Base-by-base conservation (phyloP, 2,113 vertebrate species). In the Callopanchax toddi region DNA sequence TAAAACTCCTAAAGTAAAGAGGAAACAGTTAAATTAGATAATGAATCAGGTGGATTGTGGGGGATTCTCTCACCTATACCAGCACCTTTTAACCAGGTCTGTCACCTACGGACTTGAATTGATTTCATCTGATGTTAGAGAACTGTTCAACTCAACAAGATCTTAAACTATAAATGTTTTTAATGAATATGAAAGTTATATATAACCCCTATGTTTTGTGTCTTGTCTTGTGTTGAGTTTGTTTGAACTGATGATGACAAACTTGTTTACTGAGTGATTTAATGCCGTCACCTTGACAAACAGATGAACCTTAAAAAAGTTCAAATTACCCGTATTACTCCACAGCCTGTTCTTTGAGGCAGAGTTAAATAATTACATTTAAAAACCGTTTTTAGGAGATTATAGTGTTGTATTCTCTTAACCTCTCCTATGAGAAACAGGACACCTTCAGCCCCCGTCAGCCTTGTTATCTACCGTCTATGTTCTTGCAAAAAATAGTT, bases 371-470 rank as follows among this genome's bases (percentile, higher is more conserved):
- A 55, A 58, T 54, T 58, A 53, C 23, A 52, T n/a, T 66, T 22
- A 13, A 11, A 76, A 46, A 60, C 61, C 51, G 17, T 78, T 79
- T 80, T 44, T 62, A 68, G 51, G 61, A 67, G 40, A 81, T 70
- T 53, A 65, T 11, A 54, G 37, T 13, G 29, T 25, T 40, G n/a
- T 42, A n/a, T 25, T 26, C 7, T 58, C 40, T 40, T 11, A 0
- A 23, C 34, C 34, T 58, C 32, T 50, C 37, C 22, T 21, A 3
- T 3, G 7, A 4, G 15, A 60, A 74, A 29, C 57, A 37, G 36
- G 49, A 54, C 45, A 57, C 26, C 11, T 56, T 71, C 6, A 17
- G 37, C 68, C 10, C n/a, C 43, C 37, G 37, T 50, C 76, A 71
- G 23, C 58, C 44, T 42, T 20, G 64, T 52, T 74, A 81, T 68